Evolutionary conservation across 2,888 invertebrate species (phyloP).

Genomic region (Escarpia spicata): DNA sequence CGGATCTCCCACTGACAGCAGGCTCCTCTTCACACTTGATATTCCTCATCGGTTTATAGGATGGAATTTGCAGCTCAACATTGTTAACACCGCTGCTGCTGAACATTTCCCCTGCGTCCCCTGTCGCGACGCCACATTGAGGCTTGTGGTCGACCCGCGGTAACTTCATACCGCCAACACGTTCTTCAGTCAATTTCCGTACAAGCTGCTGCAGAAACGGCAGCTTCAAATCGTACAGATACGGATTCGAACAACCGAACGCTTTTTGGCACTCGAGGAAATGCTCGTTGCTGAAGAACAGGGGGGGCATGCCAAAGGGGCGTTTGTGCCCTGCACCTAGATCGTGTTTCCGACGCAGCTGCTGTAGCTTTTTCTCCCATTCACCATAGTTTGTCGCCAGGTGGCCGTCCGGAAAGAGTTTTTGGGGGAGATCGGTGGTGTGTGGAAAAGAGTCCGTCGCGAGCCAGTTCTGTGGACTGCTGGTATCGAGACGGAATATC

Average conservation of each 20-base stretch:
- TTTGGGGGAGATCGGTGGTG: not conserved
- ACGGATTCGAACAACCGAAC: constrained; percentile 48
- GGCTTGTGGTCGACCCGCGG: not conserved
- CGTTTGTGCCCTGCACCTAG: constrained; percentile 44
- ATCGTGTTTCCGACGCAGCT: constrained; percentile 59
- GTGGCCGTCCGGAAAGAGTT: not conserved
- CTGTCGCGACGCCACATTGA: not conserved
- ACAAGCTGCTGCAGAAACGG: constrained; percentile 63
- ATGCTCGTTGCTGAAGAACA: constrained; percentile 29
- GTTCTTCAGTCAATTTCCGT: constrained; percentile 62
- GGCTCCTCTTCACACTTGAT: not conserved
- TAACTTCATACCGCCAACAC: constrained; percentile 46
- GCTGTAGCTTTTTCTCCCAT: constrained; percentile 52
- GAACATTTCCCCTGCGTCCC: not conserved
- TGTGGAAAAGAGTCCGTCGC: not conserved
- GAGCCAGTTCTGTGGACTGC: not conserved
- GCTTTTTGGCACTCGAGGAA: constrained; percentile 39
- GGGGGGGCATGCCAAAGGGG: constrained; percentile 39
- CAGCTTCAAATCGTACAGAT: constrained; percentile 51
- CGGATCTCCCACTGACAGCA: not conserved
- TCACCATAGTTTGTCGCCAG: not conserved
- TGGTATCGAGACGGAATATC: constrained; percentile 69
- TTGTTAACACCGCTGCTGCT: not conserved
- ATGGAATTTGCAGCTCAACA: constrained; percentile 83
- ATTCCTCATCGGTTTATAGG: constrained; percentile 76